These are phyloP conservation scores for Macrosoma leucophasiata DNA, from an alignment of 2,888 invertebrate species.

Conservation along the genomic window DNA sequence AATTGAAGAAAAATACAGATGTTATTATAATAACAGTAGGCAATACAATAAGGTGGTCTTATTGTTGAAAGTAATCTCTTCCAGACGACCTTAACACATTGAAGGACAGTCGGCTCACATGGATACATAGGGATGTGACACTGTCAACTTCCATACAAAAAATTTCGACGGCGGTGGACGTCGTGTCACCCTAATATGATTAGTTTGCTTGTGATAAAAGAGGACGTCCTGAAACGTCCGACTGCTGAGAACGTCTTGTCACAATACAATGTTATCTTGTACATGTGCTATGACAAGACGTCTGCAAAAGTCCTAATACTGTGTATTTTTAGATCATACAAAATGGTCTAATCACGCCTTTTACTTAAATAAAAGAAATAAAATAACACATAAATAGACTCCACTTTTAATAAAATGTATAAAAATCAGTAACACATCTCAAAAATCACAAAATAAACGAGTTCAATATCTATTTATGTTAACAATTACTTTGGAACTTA, in stretches of 20 bases:
- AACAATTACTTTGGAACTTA: no score
- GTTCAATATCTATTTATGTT: no score
- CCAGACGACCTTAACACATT: slow-evolving; percentile 1
- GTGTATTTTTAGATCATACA: slow-evolving; percentile 1
- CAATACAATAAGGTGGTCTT: no score
- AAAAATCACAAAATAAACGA: no score
- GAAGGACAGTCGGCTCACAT: slow-evolving; percentile 1
- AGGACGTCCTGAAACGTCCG: slow-evolving; percentile 1
- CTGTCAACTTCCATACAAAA: slow-evolving; percentile 3
- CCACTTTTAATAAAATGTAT: slow-evolving; percentile 1
- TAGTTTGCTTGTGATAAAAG: slow-evolving; percentile 2
- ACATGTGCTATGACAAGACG: slow-evolving; percentile 2
- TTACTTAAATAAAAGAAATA: slow-evolving; percentile 1
- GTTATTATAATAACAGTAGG: no score
- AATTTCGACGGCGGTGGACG: slow-evolving; percentile 3
- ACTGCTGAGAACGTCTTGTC: slow-evolving; percentile 1
- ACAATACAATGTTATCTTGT: slow-evolving; percentile 1
- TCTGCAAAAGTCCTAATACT: slow-evolving; percentile 1
- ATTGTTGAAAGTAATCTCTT: no score
- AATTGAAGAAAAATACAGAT: no score
- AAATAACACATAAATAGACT: slow-evolving; percentile 1
- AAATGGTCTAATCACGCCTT: background rate
- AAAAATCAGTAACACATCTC: no score
- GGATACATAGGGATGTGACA: background rate
- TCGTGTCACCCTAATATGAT: slow-evolving; percentile 1